Base-by-base conservation (phyloP, 2,113 vertebrate genomes). In the Donacobius atricapilla region DNA sequence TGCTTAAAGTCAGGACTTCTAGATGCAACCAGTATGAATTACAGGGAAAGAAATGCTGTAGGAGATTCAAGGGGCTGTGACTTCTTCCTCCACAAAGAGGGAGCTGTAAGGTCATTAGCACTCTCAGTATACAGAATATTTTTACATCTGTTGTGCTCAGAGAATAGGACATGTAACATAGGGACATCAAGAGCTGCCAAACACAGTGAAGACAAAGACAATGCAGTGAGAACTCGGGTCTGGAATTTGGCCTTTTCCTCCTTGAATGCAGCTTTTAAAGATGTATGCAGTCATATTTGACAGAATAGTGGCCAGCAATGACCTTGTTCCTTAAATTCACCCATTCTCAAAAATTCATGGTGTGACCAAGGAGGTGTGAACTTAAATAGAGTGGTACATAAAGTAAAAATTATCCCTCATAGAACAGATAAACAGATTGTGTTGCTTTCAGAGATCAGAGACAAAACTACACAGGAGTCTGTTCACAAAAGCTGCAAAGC, bases 401-500 rank as follows among this genome's bases (percentile, higher is more conserved):
- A 84, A 63, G 33, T 22, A 33, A n/a, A 90, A 91, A 50, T 31
- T 70, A 47, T 64, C n/a, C 37, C 33, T 71, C 7, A 18, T 8
- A 58, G 21, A 6, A 27, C 6, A 53, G 37, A 30, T 27, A 33
- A 84, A 57, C 0, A 30, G 20, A 37, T 14, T 68, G 10, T 73
- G 30, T 30, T 72, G 21, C 27, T 87, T 69, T 61, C 33, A 35
- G 56, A 63, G 18, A 30, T 35, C 21, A 54, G 57, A 66, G 18
- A 13, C 48, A 58, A 1, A 14, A 44, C 15, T 21, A 47, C 14
- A 20, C 0, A 2, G 27, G 11, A 68, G 7, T 19, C n/a, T 2
- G 1, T 9, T 73, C 51, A 33, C 27, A 53, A 23, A 73, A 40
- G 25, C 37, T 77, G 25, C 7, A 63, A 35, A 63, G 15, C 2